Base-by-base conservation (phyloP, 2,888 invertebrate genomes). In the Plusia festucae region DNA sequence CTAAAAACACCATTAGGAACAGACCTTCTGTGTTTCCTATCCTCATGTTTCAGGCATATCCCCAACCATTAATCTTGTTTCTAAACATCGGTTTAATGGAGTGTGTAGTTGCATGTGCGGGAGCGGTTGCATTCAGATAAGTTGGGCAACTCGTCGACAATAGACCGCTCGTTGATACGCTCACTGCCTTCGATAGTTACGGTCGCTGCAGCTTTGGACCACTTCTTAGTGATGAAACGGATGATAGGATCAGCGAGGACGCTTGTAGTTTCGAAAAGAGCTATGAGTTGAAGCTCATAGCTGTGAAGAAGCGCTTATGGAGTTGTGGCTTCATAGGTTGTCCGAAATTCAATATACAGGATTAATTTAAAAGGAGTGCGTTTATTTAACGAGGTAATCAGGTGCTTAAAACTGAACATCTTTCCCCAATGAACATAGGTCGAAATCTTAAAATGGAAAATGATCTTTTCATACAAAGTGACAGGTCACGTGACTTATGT, bases 31-130 rank as follows among this genome's bases (percentile, higher is more conserved):
- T 59, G 44, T 8, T 7, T 27, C 46, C 57, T 54, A 46, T 20
- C 46, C 11, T 69, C 72, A 78, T 27, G 44, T 58, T 52, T 18
- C 27, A 60, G 2, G n/a, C 16, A n/a, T 53, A 57, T 51, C 46
- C n/a, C 73, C 46, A 40, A 73, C 80, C 82, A 91, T 90, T 87
- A 87, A 90, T 91, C 89, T 90, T 88, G 85, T 92, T 92, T 85
- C 90, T 83, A 87, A 89, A 91, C 85, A 83, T 71, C 76, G 71
- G 88, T 85, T 88, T 87, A 91, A 91, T 92, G 90, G 90, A 86
- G 88, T 90, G 88, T 88, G 77, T 78, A 85, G 86, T 83, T 85
- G 82, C 86, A 82, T 82, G 63, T 73, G 78, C 88, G 84, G 91
- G 91, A 88, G 92, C 82, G 92, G 90, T 88, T 88, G 90, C 88